Conservation (phyloP, 2,888 invertebrate species). For the Epicampocera succincta region DNA sequence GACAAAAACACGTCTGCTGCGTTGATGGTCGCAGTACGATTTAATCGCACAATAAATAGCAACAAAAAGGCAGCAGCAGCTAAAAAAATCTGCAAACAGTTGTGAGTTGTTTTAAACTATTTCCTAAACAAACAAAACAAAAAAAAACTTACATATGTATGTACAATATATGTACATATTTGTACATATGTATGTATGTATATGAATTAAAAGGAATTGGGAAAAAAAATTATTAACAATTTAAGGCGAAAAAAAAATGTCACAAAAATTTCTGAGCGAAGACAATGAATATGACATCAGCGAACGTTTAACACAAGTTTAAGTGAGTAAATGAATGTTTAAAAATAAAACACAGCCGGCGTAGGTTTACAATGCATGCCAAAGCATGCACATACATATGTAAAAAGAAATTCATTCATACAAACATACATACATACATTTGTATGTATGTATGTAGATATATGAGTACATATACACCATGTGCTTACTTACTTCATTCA, state of each 20-base stretch:
- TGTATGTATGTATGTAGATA: slow-evolving; percentile 26
- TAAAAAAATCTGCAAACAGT: slow-evolving; percentile 1
- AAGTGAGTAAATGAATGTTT: background rate
- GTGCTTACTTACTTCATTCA: too few species aligned
- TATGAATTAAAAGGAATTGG: slow-evolving; percentile 27
- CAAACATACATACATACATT: background rate
- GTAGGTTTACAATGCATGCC: slow-evolving; percentile 36
- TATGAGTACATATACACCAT: too few species aligned
- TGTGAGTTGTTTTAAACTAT: slow-evolving; percentile 1
- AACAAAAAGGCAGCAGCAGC: background rate
- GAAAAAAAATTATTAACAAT: slow-evolving; percentile 34
- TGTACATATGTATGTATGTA: too few species aligned
- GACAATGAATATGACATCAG: slow-evolving; percentile 4
- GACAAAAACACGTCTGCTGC: slow-evolving; percentile 27
- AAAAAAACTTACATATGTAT: too few species aligned
- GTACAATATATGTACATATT: too few species aligned
- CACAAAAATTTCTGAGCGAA: slow-evolving; percentile 47
- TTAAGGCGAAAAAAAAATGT: slow-evolving; percentile 51
- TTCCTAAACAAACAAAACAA: background rate
- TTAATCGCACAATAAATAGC: background rate
- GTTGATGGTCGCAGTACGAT: background rate
- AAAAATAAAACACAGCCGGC: slow-evolving; percentile 48
- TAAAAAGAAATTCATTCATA: slow-evolving; percentile 26
- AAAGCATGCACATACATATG: slow-evolving; percentile 48
- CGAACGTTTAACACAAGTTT: background rate